These are phyloP conservation scores for Cygnus buccinator DNA, from an alignment of 2,113 vertebrate species.

Conservation along the genomic window DNA sequence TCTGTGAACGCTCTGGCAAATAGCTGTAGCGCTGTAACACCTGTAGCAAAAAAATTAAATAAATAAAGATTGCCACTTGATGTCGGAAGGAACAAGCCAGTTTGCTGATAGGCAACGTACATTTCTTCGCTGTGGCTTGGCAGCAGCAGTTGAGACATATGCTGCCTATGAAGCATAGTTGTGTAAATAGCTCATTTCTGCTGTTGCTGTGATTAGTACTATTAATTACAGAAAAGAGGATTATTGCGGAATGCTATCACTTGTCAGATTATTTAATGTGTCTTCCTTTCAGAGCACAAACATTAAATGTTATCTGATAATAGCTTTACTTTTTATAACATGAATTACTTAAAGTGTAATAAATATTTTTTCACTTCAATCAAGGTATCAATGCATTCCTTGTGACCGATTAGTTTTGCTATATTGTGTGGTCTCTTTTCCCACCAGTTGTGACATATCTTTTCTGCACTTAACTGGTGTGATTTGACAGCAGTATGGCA, in stretches of 20 bases:
- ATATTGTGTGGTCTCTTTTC: not conserved
- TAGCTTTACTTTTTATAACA: not conserved
- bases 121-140: not conserved
- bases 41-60: not conserved
- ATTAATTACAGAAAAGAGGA: conserved; percentile 36
- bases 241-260: conserved; percentile 1
- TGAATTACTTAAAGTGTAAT: not conserved
- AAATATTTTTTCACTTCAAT: not conserved
- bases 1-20: not conserved
- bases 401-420: not conserved
- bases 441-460: not conserved
- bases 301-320: not conserved
- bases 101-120: not conserved
- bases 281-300: not conserved
- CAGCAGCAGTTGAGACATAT: not conserved
- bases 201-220: not conserved
- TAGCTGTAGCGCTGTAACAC: not conserved
- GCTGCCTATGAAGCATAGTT: not conserved
- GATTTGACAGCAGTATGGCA: not conserved
- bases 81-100: not conserved
- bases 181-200: not conserved
- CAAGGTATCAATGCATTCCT: not conserved
- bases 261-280: conserved; percentile 34
- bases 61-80: not conserved
- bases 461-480: not conserved